Base-by-base conservation (phyloP, 2,797 vertebrate species). In the Sebastiscus albofasciatus region DNA sequence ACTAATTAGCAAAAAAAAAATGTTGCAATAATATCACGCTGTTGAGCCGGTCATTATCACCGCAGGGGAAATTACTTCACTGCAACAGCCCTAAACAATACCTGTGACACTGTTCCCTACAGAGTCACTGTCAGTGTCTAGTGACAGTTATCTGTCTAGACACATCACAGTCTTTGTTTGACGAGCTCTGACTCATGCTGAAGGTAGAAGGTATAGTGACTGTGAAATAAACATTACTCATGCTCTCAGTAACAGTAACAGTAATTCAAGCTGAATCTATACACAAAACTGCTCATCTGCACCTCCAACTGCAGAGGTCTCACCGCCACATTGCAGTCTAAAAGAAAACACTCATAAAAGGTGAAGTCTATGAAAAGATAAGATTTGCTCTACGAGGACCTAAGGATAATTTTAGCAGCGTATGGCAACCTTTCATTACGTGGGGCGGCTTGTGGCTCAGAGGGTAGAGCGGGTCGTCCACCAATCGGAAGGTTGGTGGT, bases 181-280 rank as follows among this genome's bases (percentile, higher is more conserved):
- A 49, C 58, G 64, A 70, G 18, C 56, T 84, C 27, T 66, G 70
- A 74, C 67, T 84, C 42, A 29, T 59, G 33, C 33, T 73, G 31
- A 7, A 33, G 9, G 36, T 75, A 49, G 20, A 74, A 42, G 52
- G 26, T 26, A 70, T 5, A 56, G 22, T 55, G 22, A 64, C n/a
- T 67, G 18, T 65, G 7, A 24, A 56, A 76, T 54, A 71, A 72
- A 70, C 46, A 68, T 67, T 49, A 46, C 31, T 58, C 55, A 49
- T 49, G 46, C 18, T 49, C 46, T 49, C 1, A 49, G 18, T 20
- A 20, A 20, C 46, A 49, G 46, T 49, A 0, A 22, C 20, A 22
- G 20, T 2, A 22, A 54, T 54, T 54, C 49, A 54, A 54, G 39
- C 14, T 42, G 49, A 54, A 2, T 52, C 20, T 52, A 1, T 52